Conservation (phyloP, 2,797 vertebrate genomes). For the Sphenodon punctatus region DNA sequence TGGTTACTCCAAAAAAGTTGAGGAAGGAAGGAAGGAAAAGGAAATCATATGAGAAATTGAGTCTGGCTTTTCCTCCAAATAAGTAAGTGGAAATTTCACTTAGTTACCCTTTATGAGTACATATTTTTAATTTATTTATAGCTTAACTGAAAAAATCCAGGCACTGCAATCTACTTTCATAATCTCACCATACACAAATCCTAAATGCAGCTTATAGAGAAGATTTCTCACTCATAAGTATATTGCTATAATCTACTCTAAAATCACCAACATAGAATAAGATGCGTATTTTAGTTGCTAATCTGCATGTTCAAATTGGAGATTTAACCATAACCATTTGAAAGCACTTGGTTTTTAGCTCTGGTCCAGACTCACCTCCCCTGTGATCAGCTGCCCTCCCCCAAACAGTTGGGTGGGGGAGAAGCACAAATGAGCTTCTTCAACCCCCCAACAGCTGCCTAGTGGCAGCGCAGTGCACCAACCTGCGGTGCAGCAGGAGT, state of each 20-base stretch:
- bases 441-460: too few species aligned
- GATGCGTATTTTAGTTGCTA: background rate
- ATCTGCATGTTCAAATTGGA: background rate
- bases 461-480: too few species aligned
- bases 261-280: too few species aligned
- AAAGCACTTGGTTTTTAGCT: conserved; percentile 9
- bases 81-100: conserved; percentile 4
- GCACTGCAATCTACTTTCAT: background rate
- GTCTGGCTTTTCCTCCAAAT: background rate
- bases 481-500: too few species aligned
- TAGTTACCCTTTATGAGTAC: background rate
- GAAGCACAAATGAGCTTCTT: too few species aligned
- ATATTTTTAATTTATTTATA: background rate
- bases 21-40: conserved; percentile 40
- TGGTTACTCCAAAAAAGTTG: conserved; percentile 19
- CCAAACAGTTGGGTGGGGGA: background rate
- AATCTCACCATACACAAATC: background rate
- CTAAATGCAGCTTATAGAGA: background rate
- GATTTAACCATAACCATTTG: conserved; percentile 10
- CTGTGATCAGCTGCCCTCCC: too few species aligned
- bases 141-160: conserved; percentile 10
- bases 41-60: conserved; percentile 6
- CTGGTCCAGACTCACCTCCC: too few species aligned
- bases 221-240: background rate
- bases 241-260: background rate